Evolutionary conservation across 1,140 invertebrate genomes (phyloP), one percentile per base, ranked within the genome.

Genomic region (Batillaria attramentaria): DNA sequence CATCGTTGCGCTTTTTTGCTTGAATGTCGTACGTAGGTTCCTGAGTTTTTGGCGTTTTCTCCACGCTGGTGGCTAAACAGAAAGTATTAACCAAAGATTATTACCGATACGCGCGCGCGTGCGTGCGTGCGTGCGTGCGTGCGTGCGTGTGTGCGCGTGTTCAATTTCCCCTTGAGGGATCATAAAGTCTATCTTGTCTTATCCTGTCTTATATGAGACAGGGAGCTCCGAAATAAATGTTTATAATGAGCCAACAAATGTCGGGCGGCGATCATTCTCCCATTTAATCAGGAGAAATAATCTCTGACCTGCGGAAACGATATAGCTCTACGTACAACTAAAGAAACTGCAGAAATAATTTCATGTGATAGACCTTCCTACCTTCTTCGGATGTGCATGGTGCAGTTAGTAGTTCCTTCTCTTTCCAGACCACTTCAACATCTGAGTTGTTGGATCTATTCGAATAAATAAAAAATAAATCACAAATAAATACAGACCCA

Each of bases 41-140:
- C 46, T 50, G 10, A 13, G 46, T 50, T 24, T 13, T 50, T 50
- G 10, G 24, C 24, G 46, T 50, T 50, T 10, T 50, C 24, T 24
- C 24, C 24, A 50, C 10, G 24, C 46, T 10, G 46, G 46, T 24
- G 10, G 46, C 46, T 24, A 50, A 24, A 50, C 46, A 50, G 10
- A 50, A 24, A 13, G 46, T 50, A 24, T 50, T 13, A 24, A 10
- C 10, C 46, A 50, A 13, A 13, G 46, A 50, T 50, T 24, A 24
- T 50, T 24, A 50, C 46, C 46, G 46, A 50, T 50, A 24, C 46
- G 46, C 24, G 46, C 46, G 24, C 24, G 46, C 46, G 46, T 50
- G 46, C 46, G 46, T 50, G 46, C 46, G 46, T 50, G 46, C 46
- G 46, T 50, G 46, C 46, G 46, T 50, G 46, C 46, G 46, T 50